These are phyloP conservation scores for Nestor notabilis DNA, from an alignment of 2,113 vertebrate genomes.

Conservation along the genomic window DNA sequence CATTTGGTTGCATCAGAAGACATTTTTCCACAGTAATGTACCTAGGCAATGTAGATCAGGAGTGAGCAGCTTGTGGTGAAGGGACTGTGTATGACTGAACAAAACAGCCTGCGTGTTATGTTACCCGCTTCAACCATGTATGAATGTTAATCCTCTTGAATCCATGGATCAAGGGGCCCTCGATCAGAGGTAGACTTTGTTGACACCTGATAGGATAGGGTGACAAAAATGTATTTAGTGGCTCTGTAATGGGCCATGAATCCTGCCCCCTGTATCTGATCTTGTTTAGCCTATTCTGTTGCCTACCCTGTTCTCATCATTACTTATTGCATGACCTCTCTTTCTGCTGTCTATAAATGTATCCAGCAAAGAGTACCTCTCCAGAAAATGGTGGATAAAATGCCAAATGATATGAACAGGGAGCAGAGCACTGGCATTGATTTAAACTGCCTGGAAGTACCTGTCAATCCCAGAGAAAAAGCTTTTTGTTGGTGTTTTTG, in stretches of 20 bases:
- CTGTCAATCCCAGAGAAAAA: not conserved
- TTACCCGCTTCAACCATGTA: not conserved
- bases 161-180: not conserved
- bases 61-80: not conserved
- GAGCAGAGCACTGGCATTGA: not conserved
- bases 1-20: conserved; percentile 5
- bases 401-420: not conserved
- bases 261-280: not conserved
- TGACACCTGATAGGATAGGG: not conserved
- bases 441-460: not conserved
- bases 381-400: not conserved
- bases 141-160: not conserved
- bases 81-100: not conserved
- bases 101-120: fast-evolving
- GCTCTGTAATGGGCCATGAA: not conserved
- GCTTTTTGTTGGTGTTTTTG: not conserved
- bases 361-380: not conserved
- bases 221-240: conserved; percentile 16
- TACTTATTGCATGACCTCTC: not conserved
- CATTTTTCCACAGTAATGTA: not conserved
- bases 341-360: conserved; percentile 2
- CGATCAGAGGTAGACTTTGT: not conserved
- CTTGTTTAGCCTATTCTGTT: not conserved
- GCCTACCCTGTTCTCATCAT: not conserved
- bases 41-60: not conserved